A percentile compares a stretch with the other conserved stretches of the same genome.
Conservation (phyloP, 2,113 vertebrate species). For the Merops nubicus region DNA sequence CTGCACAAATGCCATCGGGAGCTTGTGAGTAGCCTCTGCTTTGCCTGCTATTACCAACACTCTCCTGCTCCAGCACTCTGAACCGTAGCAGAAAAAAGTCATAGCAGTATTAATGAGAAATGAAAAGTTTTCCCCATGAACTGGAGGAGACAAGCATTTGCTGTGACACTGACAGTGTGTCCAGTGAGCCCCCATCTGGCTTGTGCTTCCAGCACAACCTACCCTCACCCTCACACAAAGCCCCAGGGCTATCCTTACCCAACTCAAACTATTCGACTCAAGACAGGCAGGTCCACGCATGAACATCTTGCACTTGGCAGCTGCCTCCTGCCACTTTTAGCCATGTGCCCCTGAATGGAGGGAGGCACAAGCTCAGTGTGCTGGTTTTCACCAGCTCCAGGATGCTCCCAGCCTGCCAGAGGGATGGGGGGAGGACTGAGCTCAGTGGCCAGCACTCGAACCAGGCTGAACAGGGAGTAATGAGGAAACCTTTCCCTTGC, state of each 20-base stretch:
- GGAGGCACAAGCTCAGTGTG: not conserved
- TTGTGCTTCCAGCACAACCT: not conserved
- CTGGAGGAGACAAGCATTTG: not conserved
- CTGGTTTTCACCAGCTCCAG: not conserved
- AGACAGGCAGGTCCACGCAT: not conserved
- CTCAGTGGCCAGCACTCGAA: not conserved
- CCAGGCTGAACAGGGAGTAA: not conserved
- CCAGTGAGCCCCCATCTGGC: not conserved
- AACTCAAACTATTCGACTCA: accelerated
- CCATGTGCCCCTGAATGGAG: not conserved
- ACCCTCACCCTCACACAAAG: not conserved
- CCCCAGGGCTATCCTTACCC: not conserved
- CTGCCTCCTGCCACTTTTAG: not conserved
- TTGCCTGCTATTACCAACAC: not conserved
- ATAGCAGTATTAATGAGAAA: not conserved
- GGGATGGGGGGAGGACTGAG: not conserved
- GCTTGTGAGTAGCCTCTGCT: not conserved
- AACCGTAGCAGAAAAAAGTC: not conserved
- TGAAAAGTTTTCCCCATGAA: not conserved
- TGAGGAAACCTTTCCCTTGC: not conserved
- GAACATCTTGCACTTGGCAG: not conserved
- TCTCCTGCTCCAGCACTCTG: not conserved
- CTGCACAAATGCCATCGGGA: not conserved
- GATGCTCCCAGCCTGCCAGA: accelerated
- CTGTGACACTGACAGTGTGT: not conserved